Conservation (phyloP, 1,140 invertebrate genomes). For the Tenebrio molitor region DNA sequence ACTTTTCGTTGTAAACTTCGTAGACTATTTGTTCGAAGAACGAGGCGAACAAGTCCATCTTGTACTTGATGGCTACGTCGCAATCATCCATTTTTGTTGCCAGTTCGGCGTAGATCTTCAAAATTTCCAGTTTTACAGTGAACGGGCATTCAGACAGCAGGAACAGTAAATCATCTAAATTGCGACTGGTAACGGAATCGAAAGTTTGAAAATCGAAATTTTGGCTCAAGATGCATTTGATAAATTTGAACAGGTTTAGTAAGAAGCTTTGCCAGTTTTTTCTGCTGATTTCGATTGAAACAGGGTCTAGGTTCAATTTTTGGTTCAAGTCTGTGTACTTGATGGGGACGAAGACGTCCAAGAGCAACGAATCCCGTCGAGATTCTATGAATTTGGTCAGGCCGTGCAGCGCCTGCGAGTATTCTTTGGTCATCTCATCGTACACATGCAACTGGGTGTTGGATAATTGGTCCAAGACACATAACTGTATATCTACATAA, state of each 20-base stretch:
- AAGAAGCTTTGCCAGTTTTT: conserved; percentile 52
- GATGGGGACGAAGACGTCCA: conserved; percentile 68
- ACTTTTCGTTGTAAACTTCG: conserved; percentile 53
- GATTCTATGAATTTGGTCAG: conserved; percentile 66
- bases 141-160: conserved; percentile 51
- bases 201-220: conserved; percentile 55
- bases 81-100: conserved; percentile 46
- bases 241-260: conserved; percentile 57
- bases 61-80: conserved; percentile 43
- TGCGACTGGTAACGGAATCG: conserved; percentile 39
- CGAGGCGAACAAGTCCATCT: conserved; percentile 49
- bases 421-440: conserved; percentile 67
- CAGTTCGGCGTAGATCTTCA: conserved; percentile 56
- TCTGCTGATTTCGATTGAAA: conserved; percentile 59
- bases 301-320: conserved; percentile 68
- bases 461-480: conserved; percentile 69
- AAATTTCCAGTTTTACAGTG: conserved; percentile 55
- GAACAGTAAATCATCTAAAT: conserved; percentile 57
- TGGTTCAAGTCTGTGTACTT: conserved; percentile 65
- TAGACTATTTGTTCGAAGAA: conserved; percentile 60
- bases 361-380: conserved; percentile 47
- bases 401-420: conserved; percentile 65
- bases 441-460: conserved; percentile 68
- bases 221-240: conserved; percentile 56
- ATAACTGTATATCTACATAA: conserved; percentile 69